Percentiles rank a stretch among this genome's conserved stretches.
These are phyloP conservation scores for Hylaeus anthracinus DNA, from an alignment of 1,140 invertebrate species.

Conservation along the genomic window DNA sequence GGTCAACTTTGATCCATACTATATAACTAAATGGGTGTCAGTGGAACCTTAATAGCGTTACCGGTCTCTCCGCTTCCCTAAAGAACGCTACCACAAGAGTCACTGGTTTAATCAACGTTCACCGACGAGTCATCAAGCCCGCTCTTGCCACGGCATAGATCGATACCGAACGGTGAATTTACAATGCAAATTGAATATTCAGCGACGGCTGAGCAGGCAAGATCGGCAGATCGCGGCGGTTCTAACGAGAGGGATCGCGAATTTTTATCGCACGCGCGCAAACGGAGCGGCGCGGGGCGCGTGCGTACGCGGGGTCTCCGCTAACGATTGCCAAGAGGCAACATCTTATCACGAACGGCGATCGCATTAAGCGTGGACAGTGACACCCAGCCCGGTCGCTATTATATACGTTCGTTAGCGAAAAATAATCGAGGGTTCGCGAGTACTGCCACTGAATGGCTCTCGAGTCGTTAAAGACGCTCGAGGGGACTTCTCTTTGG, in stretches of 20 bases:
- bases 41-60: too few relatives aligned
- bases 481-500: not conserved
- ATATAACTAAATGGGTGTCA: too few relatives aligned
- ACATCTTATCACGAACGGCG: slow-evolving; percentile 76
- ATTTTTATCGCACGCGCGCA: slow-evolving; percentile 55
- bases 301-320: slow-evolving; percentile 49
- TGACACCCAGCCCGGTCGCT: slow-evolving; percentile 70
- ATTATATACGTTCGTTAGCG: slow-evolving; percentile 76
- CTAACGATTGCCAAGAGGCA: slow-evolving; percentile 76
- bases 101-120: too few relatives aligned
- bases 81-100: too few relatives aligned
- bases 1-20: too few relatives aligned
- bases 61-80: too few relatives aligned
- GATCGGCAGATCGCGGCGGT: slow-evolving; percentile 33
- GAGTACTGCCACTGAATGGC: slow-evolving; percentile 61
- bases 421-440: slow-evolving; percentile 77
- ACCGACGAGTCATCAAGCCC: not conserved
- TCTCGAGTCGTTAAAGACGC: slow-evolving; percentile 67
- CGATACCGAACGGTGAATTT: slow-evolving; percentile 15
- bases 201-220: not conserved
- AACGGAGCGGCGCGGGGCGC: slow-evolving; percentile 6
- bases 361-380: slow-evolving; percentile 79
- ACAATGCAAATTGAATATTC: slow-evolving; percentile 39
- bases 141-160: not conserved
- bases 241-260: slow-evolving; percentile 56